Percentiles rank a stretch among this genome's conserved stretches.
Conservation (phyloP, 2,113 vertebrate species). For the Lethenteron reissneri region DNA sequence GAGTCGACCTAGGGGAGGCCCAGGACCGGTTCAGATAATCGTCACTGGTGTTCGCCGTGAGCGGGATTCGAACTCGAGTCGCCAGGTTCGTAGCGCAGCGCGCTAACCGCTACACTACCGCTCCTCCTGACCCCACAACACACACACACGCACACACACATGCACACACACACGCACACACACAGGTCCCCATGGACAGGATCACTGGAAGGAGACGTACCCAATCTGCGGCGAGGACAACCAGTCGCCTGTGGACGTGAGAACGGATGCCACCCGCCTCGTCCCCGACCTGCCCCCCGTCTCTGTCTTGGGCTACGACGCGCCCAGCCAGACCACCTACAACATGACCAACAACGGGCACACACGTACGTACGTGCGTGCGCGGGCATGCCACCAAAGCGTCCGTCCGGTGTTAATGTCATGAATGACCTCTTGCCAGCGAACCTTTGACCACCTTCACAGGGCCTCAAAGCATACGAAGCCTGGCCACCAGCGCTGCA, state of each 20-base stretch:
- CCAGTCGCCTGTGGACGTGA: slow-evolving; percentile 54
- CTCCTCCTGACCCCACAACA: not conserved
- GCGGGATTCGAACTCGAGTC: too few species aligned
- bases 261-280: slow-evolving; percentile 20
- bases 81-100: too few species aligned
- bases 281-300: slow-evolving; percentile 28
- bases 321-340: slow-evolving; percentile 21
- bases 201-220: slow-evolving; percentile 36
- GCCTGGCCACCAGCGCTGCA: too few species aligned
- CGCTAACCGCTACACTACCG: too few species aligned
- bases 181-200: slow-evolving; percentile 24
- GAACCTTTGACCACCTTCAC: too few species aligned
- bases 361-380: slow-evolving; percentile 32
- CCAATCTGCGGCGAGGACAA: slow-evolving; percentile 37
- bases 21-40: too few species aligned
- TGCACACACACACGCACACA: not conserved
- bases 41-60: too few species aligned
- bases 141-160: not conserved
- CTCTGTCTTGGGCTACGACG: slow-evolving; percentile 30
- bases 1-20: too few species aligned
- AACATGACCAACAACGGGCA: slow-evolving; percentile 52
- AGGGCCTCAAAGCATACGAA: too few species aligned
- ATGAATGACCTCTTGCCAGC: too few species aligned
- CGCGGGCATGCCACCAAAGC: too few species aligned
- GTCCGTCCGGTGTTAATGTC: too few species aligned